Conservation (phyloP, 2,888 invertebrate genomes). For the Drosophila antonietae region DNA sequence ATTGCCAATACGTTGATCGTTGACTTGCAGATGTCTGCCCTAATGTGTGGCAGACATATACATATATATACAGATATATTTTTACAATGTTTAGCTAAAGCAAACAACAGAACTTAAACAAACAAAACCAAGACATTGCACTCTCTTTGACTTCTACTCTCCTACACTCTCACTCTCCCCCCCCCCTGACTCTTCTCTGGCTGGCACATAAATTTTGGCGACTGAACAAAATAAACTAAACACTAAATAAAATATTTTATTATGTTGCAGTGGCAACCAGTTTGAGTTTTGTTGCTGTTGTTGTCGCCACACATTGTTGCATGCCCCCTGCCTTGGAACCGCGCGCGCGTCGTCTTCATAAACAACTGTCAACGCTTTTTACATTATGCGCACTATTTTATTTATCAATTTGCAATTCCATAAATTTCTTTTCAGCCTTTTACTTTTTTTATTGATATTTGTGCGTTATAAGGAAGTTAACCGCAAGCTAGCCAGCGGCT, state of each 20-base stretch:
- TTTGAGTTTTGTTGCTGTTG: conserved; percentile 32
- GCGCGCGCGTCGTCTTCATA: conserved; percentile 43
- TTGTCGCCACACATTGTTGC: conserved; percentile 70
- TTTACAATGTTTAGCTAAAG: conserved; percentile 77
- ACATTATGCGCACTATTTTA: conserved; percentile 68
- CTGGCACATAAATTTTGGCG: conserved; percentile 63
- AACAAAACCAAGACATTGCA: conserved; percentile 54
- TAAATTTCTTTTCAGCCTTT: conserved; percentile 74
- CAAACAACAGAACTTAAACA: conserved; percentile 67
- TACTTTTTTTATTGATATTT: conserved; percentile 74
- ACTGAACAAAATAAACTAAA: conserved; percentile 70
- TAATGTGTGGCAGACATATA: conserved; percentile 58
- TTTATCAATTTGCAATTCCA: conserved; percentile 77
- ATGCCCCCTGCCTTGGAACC: neutral
- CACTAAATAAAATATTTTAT: conserved; percentile 82
- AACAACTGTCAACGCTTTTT: conserved; percentile 68
- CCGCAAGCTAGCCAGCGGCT: conserved; percentile 32
- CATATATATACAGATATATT: conserved; percentile 42
- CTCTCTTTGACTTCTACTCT: neutral
- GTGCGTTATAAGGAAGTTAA: conserved; percentile 76
- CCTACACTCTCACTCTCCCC: neutral
- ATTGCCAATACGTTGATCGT: conserved; percentile 70
- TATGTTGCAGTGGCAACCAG: conserved; percentile 68
- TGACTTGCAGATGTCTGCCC: conserved; percentile 67
- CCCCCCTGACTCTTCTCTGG: neutral